Evolutionary conservation across 1,140 invertebrate genomes (phyloP).

Genomic region (Drosophila parabipectinata): DNA sequence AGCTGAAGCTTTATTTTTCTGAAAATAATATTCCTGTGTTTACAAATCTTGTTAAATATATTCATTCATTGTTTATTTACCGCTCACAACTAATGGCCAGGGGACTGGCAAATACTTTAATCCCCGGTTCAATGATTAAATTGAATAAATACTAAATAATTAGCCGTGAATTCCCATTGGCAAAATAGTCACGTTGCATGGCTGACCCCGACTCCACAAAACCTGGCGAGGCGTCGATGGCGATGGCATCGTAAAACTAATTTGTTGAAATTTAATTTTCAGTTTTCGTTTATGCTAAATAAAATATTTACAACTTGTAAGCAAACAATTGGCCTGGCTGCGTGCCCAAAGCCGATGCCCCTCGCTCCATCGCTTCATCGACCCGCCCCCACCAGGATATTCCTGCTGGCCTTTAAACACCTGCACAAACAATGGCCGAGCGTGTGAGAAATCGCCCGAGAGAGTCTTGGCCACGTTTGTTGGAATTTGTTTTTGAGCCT

Average conservation of each 20-base stretch:
- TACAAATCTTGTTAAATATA: not conserved
- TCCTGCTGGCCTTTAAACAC: slow-evolving; percentile 63
- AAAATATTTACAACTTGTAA: slow-evolving; percentile 80
- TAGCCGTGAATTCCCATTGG: slow-evolving; percentile 27
- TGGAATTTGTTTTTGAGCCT: slow-evolving; percentile 71
- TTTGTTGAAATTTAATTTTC: slow-evolving; percentile 78
- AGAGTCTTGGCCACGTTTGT: slow-evolving; percentile 54
- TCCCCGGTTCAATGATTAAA: slow-evolving; percentile 4
- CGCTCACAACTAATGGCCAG: not conserved
- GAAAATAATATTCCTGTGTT: not conserved
- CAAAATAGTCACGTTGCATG: slow-evolving; percentile 43
- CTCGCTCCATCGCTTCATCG: too few species aligned
- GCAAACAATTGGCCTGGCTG: slow-evolving; percentile 72
- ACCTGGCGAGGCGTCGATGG: slow-evolving; percentile 17
- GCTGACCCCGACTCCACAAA: slow-evolving; percentile 25
- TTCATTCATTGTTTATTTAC: slow-evolving; percentile 6
- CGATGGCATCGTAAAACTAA: slow-evolving; percentile 72
- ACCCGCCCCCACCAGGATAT: slow-evolving; percentile 1
- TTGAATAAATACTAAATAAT: slow-evolving; percentile 50
- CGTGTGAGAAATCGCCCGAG: slow-evolving; percentile 33
- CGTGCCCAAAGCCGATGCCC: slow-evolving; percentile 11
- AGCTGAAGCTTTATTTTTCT: not conserved
- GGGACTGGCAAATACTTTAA: slow-evolving; percentile 11
- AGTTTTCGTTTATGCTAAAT: slow-evolving; percentile 55
- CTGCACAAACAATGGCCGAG: slow-evolving; percentile 61